Base-by-base conservation (phyloP, 2,888 invertebrate species). In the Aporophyla nigra region DNA sequence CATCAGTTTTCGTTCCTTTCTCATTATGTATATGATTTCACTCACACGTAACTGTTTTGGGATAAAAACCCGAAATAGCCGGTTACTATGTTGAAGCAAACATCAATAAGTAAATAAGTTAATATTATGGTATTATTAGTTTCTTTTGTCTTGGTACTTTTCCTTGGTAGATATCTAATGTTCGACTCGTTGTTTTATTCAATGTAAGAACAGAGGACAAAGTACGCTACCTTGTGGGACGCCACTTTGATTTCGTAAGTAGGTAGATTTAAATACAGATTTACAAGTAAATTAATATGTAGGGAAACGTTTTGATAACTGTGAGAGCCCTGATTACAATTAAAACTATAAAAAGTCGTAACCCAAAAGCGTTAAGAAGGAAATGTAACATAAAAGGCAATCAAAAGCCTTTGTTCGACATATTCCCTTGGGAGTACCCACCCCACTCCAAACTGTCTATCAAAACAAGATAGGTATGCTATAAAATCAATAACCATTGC, bases 401-500 rank as follows among this genome's bases (percentile, higher is more conserved):
- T 80, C 65, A 59, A 66, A 80, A 59, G 82, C 69, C 54, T 82
- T 27, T 69, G 51, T 69, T 51, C 6, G 49, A 21, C 19, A 12
- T 81, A 75, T 76, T 77, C 62, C 56, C 67, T 63, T 58, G 58
- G 67, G 53, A 40, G 53, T 54, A 79, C 49, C 1, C 19, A 49
- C 5, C 6, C 49, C 53, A 54, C 51, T 51, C 6, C 61, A 46
- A 58, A 51, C 1, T 66, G 27, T 46, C 61, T 59, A 80, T 80
- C 53, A 75, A 69, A 71, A 80, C 72, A 33, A 33, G 62, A 72
- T 63, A 80, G 33, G 43, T 61, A 71, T 54, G 56, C 61, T 65
- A 7, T 54, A 59, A 83, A 84, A 83, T 83, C 83, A 67, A 84
- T 83, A 72, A 59, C 68, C 56, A 59, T 75, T 84, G 83, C 83